Conservation (phyloP, 2,113 vertebrate genomes). For the Hippocampus barbouri region DNA sequence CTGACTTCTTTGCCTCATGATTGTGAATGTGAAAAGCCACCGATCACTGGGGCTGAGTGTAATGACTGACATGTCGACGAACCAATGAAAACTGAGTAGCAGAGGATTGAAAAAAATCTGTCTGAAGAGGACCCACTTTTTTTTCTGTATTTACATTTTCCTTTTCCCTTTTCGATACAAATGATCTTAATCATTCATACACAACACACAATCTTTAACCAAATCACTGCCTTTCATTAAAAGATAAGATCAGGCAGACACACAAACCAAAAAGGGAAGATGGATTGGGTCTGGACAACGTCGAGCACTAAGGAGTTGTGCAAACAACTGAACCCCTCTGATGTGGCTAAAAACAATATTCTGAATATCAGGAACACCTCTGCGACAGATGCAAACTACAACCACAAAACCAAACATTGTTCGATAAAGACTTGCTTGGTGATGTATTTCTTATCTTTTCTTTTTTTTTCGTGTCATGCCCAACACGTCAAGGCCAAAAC, state of each 20-base stretch:
- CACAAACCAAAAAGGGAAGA: conserved; percentile 22
- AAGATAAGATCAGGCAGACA: conserved; percentile 64
- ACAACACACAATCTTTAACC: conserved; percentile 41
- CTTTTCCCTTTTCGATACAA: conserved; percentile 29
- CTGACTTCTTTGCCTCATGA: not conserved
- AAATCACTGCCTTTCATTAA: conserved; percentile 70
- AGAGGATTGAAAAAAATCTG: no score
- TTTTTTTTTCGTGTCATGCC: no score
- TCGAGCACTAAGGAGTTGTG: conserved; percentile 2
- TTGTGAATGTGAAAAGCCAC: no score
- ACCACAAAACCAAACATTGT: not conserved
- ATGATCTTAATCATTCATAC: conserved; percentile 24
- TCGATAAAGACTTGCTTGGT: not conserved
- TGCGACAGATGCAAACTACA: not conserved
- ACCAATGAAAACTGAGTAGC: no score
- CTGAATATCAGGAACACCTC: not conserved
- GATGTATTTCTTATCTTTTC: not conserved
- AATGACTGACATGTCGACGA: no score
- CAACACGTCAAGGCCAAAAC: no score
- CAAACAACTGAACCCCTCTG: not conserved
- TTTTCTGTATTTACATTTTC: not conserved
- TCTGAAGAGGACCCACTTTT: conserved; percentile 18
- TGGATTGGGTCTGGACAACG: conserved; percentile 27
- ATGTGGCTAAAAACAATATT: not conserved
- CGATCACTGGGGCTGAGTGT: no score